Conservation (phyloP, 2,113 vertebrate species). For the Spermophilus dauricus region DNA sequence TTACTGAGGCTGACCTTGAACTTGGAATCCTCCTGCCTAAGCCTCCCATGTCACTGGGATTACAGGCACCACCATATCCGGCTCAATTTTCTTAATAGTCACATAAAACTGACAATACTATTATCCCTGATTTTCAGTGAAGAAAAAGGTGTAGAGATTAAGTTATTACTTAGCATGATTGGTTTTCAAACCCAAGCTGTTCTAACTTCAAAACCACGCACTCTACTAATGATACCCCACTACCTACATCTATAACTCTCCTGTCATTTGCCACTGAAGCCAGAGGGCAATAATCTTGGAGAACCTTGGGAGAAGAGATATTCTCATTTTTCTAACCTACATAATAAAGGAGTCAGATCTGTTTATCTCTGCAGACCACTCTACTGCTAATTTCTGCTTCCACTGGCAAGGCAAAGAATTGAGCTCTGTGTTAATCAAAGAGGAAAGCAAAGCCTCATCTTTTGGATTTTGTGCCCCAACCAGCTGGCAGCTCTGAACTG, state of each 20-base stretch:
- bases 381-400: constrained; percentile 35
- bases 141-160: background rate
- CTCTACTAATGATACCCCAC: background rate
- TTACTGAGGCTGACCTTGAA: no score
- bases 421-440: constrained; percentile 7
- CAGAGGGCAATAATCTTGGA: background rate
- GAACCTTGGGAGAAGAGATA: background rate
- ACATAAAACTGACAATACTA: background rate
- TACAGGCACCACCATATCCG: background rate
- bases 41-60: no score
- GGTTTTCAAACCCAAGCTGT: background rate
- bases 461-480: background rate
- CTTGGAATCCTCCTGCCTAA: no score
- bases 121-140: background rate
- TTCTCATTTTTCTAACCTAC: background rate
- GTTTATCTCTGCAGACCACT: background rate
- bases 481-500: background rate
- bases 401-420: background rate
- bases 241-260: background rate
- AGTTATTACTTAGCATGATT: background rate
- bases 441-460: background rate
- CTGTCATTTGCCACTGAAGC: background rate
- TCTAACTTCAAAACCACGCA: background rate
- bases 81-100: background rate
- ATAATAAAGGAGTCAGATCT: background rate